phyloP scores from a whole-genome alignment of 2,888 invertebrate species.

The Eupithecia inturbata region DNA sequence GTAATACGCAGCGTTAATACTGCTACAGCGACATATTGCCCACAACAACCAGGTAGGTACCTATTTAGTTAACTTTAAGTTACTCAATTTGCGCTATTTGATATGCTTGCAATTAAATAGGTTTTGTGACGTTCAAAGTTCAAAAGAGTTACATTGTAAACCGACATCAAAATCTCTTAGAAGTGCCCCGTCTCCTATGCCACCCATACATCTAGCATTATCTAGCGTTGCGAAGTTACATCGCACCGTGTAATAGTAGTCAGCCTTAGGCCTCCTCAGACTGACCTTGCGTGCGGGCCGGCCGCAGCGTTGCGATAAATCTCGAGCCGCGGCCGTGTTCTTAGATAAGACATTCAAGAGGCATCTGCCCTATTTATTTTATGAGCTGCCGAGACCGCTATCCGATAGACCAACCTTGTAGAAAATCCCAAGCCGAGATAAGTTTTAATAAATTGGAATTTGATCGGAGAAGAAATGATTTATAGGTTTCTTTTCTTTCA shows the following conservation, averaged over 20 bases:
- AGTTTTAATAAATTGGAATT: slow-evolving; percentile 3
- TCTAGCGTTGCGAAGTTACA: background rate
- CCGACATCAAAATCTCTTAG: background rate
- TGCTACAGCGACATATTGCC: background rate
- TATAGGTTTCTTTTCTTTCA: background rate
- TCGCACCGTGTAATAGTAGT: background rate
- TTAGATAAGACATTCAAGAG: slow-evolving; percentile 9
- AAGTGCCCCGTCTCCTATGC: background rate
- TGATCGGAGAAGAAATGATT: background rate
- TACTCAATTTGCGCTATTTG: too few relatives aligned
- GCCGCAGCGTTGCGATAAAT: slow-evolving; percentile 11
- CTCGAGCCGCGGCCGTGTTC: slow-evolving; percentile 10
- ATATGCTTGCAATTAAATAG: background rate
- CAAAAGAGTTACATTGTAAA: background rate
- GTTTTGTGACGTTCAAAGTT: background rate
- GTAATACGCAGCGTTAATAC: background rate
- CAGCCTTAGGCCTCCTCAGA: background rate
- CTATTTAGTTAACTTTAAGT: too few relatives aligned
- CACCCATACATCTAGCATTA: background rate
- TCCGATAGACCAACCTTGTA: background rate
- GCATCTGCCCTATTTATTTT: slow-evolving; percentile 16
- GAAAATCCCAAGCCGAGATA: background rate
- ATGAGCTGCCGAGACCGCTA: slow-evolving; percentile 11
- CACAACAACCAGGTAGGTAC: background rate
- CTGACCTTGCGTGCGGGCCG: slow-evolving; percentile 11